Evolutionary conservation across 2,113 vertebrate genomes (phyloP).

Genomic region (Shinisaurus crocodilurus): DNA sequence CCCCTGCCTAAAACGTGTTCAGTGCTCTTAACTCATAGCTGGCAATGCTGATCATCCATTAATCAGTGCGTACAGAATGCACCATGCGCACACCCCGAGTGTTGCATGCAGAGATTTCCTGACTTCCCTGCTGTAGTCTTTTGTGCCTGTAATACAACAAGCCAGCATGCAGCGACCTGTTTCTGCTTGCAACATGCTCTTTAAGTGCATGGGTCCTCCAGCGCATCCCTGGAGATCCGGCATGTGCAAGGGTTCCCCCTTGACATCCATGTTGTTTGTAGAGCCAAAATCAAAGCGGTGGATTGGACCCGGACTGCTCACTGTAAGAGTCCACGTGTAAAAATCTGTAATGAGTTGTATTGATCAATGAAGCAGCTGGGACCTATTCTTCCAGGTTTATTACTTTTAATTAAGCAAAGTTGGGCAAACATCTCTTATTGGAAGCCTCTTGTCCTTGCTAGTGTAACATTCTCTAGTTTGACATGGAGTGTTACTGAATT

Average conservation of each 20-base stretch:
- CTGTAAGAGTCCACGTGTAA: not conserved
- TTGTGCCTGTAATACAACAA: not conserved
- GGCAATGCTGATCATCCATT: not conserved
- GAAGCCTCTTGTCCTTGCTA: conserved; percentile 13
- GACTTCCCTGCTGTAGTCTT: not conserved
- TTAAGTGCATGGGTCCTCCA: not conserved
- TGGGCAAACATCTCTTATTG: conserved; percentile 11
- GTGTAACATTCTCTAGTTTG: not conserved
- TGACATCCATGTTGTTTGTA: not conserved
- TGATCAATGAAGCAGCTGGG: not conserved
- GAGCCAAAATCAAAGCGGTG: not conserved
- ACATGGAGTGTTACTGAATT: conserved; percentile 19
- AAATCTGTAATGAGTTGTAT: not conserved
- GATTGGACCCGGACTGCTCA: not conserved
- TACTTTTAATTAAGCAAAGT: not conserved
- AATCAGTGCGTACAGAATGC: no score
- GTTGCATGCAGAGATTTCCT: not conserved
- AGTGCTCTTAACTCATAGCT: not conserved
- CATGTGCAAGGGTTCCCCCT: not conserved
- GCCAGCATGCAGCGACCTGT: not conserved
- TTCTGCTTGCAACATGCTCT: not conserved
- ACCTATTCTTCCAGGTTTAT: not conserved
- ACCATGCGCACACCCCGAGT: not conserved
- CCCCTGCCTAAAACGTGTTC: not conserved
- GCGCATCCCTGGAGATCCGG: not conserved